Evolutionary conservation across 1,140 invertebrate genomes (phyloP), one percentile per base, ranked within the genome.

Genomic region (Pomacea maculata): DNA sequence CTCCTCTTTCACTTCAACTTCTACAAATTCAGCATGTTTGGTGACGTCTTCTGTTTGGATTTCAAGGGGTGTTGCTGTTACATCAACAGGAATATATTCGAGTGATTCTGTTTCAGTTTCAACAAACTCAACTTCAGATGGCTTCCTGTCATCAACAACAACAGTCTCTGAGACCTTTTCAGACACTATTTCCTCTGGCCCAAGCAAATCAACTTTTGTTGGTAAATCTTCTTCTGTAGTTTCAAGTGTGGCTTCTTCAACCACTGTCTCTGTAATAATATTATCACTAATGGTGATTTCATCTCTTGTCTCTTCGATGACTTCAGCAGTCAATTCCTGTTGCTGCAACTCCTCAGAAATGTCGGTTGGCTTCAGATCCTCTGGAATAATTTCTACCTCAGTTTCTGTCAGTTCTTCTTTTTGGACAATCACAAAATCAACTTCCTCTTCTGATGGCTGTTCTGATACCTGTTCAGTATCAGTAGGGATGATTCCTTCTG

Each of bases 101-200:
- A 68, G 81, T 75, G 74, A 34, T 52, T 74, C 77, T 52, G 70
- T 73, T 61, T 80, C 80, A 71, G 63, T 71, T 64, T 80, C 67
- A 65, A 78, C 65, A 12, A 71, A 57, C 57, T 70, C 75, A 34
- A 82, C 73, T 54, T 74, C 79, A 63, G 76, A 78, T 71, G 63
- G 79, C 57, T 73, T 80, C 57, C 68, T 25, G 11, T 82, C 63
- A 63, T 80, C 78, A 63, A 80, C 55, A 21, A 68, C 21, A 8
- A 74, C 45, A 29, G 70, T 68, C 12, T 55, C 21, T 75, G 71
- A 63, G 34, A 72, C 21, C 64, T 68, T 45, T 54, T 82, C 74
- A 45, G 82, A 80, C 12, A 80, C 79, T 65, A 78, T 82, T 81
- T 81, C 83, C 57, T 83, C 77, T 19, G 80, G 64, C 76, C 72